A percentile compares a stretch with the other conserved stretches of the same genome.
These are phyloP conservation scores for Chaenogobius annularis DNA, from an alignment of 2,113 vertebrate genomes.

Conservation along the genomic window DNA sequence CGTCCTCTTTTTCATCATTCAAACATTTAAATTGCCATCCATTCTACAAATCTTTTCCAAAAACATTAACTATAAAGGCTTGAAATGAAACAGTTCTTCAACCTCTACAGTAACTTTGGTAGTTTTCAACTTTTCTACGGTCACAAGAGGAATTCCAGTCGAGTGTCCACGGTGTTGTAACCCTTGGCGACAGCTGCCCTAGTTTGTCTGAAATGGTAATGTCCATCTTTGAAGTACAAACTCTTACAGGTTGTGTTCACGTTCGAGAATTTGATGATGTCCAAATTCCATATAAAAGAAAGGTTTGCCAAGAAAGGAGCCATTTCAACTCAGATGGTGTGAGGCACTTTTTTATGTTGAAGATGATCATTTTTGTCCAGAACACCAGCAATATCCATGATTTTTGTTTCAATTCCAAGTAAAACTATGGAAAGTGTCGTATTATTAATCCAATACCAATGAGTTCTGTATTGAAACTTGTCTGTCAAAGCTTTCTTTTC, in stretches of 20 bases:
- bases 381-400: background rate
- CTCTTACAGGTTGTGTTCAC: background rate
- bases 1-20: no score
- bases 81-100: background rate
- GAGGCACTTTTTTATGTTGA: background rate
- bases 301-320: background rate
- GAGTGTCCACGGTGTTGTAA: slow-evolving; percentile 22
- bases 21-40: no score
- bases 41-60: no score
- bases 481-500: no score
- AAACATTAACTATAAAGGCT: no score
- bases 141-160: slow-evolving; percentile 16
- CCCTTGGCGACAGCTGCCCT: slow-evolving; percentile 38
- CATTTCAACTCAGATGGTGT: background rate
- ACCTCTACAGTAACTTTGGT: background rate
- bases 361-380: background rate
- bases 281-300: background rate
- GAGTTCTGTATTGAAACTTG: no score
- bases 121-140: background rate
- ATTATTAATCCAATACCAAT: no score
- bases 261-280: background rate
- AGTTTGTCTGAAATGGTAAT: slow-evolving; percentile 46
- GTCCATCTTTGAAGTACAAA: slow-evolving; percentile 30
- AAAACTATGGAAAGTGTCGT: no score
- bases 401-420: background rate